Conservation (phyloP, 2,113 vertebrate species). For the Oncorhynchus tshawytscha region DNA sequence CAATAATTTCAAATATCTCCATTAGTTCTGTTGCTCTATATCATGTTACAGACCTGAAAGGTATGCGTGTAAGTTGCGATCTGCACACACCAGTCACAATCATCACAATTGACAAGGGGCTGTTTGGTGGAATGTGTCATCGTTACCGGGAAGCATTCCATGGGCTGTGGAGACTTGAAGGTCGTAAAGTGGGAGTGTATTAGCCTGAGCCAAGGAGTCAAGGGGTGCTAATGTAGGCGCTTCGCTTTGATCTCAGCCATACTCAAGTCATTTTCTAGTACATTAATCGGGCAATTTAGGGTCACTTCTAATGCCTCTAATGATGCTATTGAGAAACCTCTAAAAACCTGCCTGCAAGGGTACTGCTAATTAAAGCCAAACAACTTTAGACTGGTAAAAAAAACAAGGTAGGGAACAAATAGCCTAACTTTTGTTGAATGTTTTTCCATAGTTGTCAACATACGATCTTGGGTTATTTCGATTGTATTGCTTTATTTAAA, state of each 20-base stretch:
- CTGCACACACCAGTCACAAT: neutral
- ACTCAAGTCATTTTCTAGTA: slow-evolving; percentile 63
- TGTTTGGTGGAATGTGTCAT: slow-evolving; percentile 9
- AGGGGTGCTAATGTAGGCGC: slow-evolving; percentile 52
- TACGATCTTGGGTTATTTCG: no score
- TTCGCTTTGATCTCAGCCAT: slow-evolving; percentile 59
- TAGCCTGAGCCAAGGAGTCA: slow-evolving; percentile 47
- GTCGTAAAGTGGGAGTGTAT: slow-evolving; percentile 31
- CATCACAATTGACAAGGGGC: neutral
- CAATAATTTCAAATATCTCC: slow-evolving; percentile 15
- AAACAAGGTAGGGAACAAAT: slow-evolving; percentile 25
- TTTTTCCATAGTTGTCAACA: no score
- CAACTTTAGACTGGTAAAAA: slow-evolving; percentile 27
- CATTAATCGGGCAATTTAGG: slow-evolving; percentile 67
- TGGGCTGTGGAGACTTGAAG: neutral
- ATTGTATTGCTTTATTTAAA: no score
- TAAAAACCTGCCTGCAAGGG: slow-evolving; percentile 57
- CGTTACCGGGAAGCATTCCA: slow-evolving; percentile 16
- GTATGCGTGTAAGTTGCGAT: neutral
- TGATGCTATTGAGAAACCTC: slow-evolving; percentile 75
- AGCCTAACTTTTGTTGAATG: no score
- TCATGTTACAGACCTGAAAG: neutral
- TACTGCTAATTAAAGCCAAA: slow-evolving; percentile 67
- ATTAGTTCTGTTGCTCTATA: slow-evolving; percentile 5
- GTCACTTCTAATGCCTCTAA: slow-evolving; percentile 77